These are phyloP conservation scores for Corvus moneduloides DNA, from an alignment of 2,113 vertebrate species.

Conservation along the genomic window DNA sequence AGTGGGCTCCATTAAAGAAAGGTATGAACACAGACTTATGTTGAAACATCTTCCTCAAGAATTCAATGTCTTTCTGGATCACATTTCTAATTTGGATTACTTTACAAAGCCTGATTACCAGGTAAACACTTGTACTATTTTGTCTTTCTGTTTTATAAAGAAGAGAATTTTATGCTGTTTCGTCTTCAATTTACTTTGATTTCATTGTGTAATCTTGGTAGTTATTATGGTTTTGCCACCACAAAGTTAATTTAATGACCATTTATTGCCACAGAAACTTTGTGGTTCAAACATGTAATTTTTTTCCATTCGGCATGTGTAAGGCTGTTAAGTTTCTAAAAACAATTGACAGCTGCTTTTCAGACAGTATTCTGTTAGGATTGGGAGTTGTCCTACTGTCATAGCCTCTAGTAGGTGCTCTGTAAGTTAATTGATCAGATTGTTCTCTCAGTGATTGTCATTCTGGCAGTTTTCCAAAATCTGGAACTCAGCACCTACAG, in stretches of 20 bases:
- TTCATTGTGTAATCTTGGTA: background rate
- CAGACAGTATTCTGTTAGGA: background rate
- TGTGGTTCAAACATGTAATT: background rate
- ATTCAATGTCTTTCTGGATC: constrained; percentile 91
- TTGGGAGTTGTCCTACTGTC: background rate
- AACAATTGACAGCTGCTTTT: background rate
- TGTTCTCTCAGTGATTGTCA: background rate
- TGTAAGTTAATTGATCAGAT: background rate
- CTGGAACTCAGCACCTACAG: background rate
- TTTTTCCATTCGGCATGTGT: background rate
- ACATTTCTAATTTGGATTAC: constrained; percentile 93
- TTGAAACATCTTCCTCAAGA: constrained; percentile 95
- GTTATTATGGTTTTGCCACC: background rate
- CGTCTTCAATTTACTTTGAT: background rate
- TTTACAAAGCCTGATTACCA: constrained; percentile 97
- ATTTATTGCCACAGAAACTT: background rate
- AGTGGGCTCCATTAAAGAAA: constrained; percentile 96
- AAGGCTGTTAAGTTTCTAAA: background rate
- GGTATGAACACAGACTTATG: constrained; percentile 94
- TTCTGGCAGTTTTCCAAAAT: background rate
- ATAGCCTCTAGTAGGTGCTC: background rate
- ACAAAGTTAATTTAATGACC: background rate
- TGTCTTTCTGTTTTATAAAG: background rate
- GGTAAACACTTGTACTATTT: constrained; percentile 72
- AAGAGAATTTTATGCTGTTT: background rate